A percentile compares a stretch with the other conserved stretches of the same genome.
These are phyloP conservation scores for Nyctalus aviator DNA, from an alignment of 2,797 vertebrate species.

Conservation along the genomic window DNA sequence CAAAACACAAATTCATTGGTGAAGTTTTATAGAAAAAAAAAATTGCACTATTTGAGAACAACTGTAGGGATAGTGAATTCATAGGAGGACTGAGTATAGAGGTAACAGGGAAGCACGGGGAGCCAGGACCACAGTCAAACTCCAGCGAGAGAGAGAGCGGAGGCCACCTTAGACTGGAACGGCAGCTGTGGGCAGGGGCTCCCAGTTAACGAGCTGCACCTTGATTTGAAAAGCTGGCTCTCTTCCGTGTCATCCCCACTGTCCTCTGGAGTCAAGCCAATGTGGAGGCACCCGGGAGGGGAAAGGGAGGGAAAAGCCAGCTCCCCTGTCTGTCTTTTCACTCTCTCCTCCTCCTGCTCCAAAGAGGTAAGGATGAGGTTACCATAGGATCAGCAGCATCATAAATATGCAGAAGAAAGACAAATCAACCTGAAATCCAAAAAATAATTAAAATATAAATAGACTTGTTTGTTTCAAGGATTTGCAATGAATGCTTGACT, in stretches of 20 bases:
- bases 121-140: conserved; percentile 53
- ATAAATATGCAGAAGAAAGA: conserved; percentile 86
- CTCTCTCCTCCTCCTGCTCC: conserved; percentile 19
- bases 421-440: conserved; percentile 86
- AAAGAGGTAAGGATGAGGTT: conserved; percentile 12
- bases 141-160: conserved; percentile 47
- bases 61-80: neutral
- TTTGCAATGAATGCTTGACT: conserved; percentile 83
- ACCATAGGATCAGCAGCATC: conserved; percentile 55
- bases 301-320: neutral
- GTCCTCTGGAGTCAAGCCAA: conserved; percentile 49
- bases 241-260: conserved; percentile 31
- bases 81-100: neutral
- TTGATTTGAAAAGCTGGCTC: conserved; percentile 42
- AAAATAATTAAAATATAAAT: conserved; percentile 89
- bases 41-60: neutral
- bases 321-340: neutral
- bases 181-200: conserved; percentile 61
- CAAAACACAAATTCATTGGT: neutral
- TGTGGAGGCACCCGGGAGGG: neutral
- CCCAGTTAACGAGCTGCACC: conserved; percentile 71
- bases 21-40: conserved; percentile 16
- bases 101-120: neutral
- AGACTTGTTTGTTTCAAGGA: conserved; percentile 88
- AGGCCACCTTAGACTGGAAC: conserved; percentile 73